Evolutionary conservation across 2,888 invertebrate species (phyloP).

Genomic region (Limenitis camilla): DNA sequence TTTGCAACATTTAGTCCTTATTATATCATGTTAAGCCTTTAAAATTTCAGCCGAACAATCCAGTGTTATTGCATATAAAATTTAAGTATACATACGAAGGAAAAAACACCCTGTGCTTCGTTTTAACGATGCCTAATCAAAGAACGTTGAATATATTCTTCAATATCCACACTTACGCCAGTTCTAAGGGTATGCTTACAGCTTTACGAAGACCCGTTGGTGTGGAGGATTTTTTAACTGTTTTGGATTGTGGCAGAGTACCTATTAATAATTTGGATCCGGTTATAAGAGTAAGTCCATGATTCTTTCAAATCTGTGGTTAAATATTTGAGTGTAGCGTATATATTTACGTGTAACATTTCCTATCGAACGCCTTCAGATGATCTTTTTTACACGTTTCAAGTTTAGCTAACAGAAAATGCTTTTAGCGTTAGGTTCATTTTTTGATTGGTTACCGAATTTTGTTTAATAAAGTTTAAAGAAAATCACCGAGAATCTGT

Average conservation of each 20-base stretch:
- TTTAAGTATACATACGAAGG: constrained; percentile 49
- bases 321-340: too few relatives aligned
- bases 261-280: constrained; percentile 68
- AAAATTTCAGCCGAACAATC: constrained; percentile 45
- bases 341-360: too few relatives aligned
- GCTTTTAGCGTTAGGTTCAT: too few relatives aligned
- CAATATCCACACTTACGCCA: constrained; percentile 42
- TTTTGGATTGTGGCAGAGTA: constrained; percentile 60
- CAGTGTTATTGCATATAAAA: constrained; percentile 43
- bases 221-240: constrained; percentile 41
- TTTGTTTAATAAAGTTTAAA: too few relatives aligned
- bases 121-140: constrained; percentile 56
- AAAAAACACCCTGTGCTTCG: constrained; percentile 48
- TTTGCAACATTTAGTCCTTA: neutral
- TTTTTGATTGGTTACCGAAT: too few relatives aligned
- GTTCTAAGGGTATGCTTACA: constrained; percentile 45
- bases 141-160: constrained; percentile 46
- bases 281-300: constrained; percentile 54
- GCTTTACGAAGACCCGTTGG: constrained; percentile 46
- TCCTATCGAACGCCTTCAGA: too few relatives aligned
- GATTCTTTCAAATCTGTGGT: neutral
- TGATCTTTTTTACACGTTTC: too few relatives aligned
- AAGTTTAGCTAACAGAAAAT: too few relatives aligned
- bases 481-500: too few relatives aligned
- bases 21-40: neutral